These are phyloP conservation scores for Brachylomia viminalis DNA, from an alignment of 2,888 invertebrate genomes.

Conservation along the genomic window DNA sequence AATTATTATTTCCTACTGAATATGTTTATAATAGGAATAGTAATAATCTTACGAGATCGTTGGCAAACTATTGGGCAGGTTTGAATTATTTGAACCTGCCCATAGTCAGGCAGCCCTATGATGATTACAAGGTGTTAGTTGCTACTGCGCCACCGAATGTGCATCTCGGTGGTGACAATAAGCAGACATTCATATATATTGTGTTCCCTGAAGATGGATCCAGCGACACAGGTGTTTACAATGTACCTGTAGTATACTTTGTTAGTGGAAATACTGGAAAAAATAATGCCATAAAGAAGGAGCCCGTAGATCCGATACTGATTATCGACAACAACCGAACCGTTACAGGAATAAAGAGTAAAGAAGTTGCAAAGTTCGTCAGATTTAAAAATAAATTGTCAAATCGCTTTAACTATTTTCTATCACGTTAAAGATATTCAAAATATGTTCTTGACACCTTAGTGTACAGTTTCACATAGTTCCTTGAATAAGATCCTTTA, in stretches of 20 bases:
- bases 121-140: slow-evolving; percentile 82
- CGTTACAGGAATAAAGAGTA: slow-evolving; percentile 83
- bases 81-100: slow-evolving; percentile 78
- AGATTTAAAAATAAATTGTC: slow-evolving; percentile 81
- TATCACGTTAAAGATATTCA: slow-evolving; percentile 20
- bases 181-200: slow-evolving; percentile 78
- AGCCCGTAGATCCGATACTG: slow-evolving; percentile 75
- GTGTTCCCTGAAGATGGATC: slow-evolving; percentile 78
- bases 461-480: not conserved
- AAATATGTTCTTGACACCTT: not conserved
- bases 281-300: slow-evolving; percentile 62
- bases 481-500: not conserved
- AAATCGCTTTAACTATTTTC: slow-evolving; percentile 59
- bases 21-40: slow-evolving; percentile 41
- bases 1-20: slow-evolving; percentile 70
- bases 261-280: slow-evolving; percentile 71
- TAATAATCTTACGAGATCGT: slow-evolving; percentile 23
- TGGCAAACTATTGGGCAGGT: slow-evolving; percentile 17
- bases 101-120: slow-evolving; percentile 74
- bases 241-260: slow-evolving; percentile 82
- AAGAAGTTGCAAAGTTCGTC: slow-evolving; percentile 79
- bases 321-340: slow-evolving; percentile 83
- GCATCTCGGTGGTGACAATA: slow-evolving; percentile 70
- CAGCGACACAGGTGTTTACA: slow-evolving; percentile 60
- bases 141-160: slow-evolving; percentile 81